Conservation (phyloP, 2,888 invertebrate genomes). For the Drosophila prolongata region DNA sequence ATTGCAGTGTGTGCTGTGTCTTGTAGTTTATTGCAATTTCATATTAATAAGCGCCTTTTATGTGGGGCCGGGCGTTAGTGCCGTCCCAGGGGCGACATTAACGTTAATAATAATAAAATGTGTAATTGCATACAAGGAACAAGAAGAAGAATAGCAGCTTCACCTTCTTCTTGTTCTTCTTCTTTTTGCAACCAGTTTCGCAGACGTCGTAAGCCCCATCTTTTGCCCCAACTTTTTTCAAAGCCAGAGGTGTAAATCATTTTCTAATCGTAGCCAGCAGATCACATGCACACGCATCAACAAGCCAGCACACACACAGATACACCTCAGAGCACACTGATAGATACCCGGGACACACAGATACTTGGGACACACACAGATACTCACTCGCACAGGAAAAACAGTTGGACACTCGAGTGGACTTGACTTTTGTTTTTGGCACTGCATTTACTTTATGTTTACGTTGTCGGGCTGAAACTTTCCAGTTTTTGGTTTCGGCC, state of each 20-base stretch:
- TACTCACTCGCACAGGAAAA: conserved; percentile 1
- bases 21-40: conserved; percentile 69
- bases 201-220: conserved; percentile 19
- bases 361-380: neutral
- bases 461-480: conserved; percentile 26
- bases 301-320: conserved; percentile 6
- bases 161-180: neutral
- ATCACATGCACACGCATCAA: conserved; percentile 58
- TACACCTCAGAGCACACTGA: conserved; percentile 5
- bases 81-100: conserved; percentile 74
- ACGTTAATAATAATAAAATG: conserved; percentile 77
- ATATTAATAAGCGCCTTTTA: conserved; percentile 75
- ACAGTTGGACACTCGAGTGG: conserved; percentile 31
- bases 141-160: neutral
- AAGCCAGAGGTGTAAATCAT: conserved; percentile 70
- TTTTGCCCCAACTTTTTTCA: conserved; percentile 13
- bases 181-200: conserved; percentile 23
- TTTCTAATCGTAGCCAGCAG: conserved; percentile 73
- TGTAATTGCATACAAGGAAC: conserved; percentile 64
- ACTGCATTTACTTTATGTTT: conserved; percentile 46
- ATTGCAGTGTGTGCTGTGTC: conserved; percentile 4
- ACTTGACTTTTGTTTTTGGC: conserved; percentile 66
- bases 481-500: conserved; percentile 7
- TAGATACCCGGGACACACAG: conserved; percentile 7
- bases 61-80: conserved; percentile 57